Conservation (phyloP, 1,140 invertebrate genomes). For the Solen grandis region DNA sequence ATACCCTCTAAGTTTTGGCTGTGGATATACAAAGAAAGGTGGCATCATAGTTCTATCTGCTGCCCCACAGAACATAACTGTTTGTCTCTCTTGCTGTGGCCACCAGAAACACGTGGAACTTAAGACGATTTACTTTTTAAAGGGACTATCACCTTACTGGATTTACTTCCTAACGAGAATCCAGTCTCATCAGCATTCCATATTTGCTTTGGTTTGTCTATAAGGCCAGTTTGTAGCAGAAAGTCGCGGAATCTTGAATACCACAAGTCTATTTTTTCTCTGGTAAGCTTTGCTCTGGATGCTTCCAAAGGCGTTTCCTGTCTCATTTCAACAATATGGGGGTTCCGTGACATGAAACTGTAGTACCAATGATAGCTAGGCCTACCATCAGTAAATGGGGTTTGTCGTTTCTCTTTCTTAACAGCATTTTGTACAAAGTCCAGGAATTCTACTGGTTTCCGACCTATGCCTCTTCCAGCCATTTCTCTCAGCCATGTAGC, state of each 20-base stretch:
- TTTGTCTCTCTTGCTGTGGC: constrained; percentile 33
- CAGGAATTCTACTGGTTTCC: constrained; percentile 47
- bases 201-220: background rate
- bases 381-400: constrained; percentile 4
- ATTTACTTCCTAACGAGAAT: too few species aligned
- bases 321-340: background rate
- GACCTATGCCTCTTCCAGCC: constrained; percentile 56
- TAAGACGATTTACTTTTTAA: background rate
- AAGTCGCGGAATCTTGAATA: constrained; percentile 18
- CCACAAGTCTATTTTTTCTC: constrained; percentile 8
- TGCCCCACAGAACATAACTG: constrained; percentile 50
- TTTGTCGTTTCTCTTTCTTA: constrained; percentile 37
- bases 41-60: constrained; percentile 45
- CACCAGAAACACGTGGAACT: constrained; percentile 34
- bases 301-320: constrained; percentile 3
- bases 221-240: background rate
- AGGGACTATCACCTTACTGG: constrained; percentile 26
- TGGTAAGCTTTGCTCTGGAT: constrained; percentile 8
- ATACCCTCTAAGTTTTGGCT: constrained; percentile 22
- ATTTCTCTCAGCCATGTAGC: constrained; percentile 52
- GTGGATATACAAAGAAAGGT: constrained; percentile 48
- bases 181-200: constrained; percentile 35
- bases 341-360: constrained; percentile 27
- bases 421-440: constrained; percentile 48
- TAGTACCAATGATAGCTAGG: constrained; percentile 24